phyloP scores from a whole-genome alignment of 2,888 invertebrate genomes.

The Agrotis exclamationis region DNA sequence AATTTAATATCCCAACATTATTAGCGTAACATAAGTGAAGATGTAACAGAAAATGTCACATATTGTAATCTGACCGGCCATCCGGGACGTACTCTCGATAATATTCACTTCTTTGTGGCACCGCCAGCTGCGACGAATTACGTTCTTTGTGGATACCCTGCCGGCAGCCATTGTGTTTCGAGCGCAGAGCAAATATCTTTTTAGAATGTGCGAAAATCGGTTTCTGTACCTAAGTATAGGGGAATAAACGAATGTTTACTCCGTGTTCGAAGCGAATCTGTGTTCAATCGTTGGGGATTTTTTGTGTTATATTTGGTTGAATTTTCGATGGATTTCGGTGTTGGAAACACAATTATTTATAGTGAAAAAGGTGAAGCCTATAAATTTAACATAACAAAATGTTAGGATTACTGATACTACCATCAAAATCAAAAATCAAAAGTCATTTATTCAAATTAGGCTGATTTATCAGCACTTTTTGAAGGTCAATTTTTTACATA shows the following conservation, averaged over 20 bases:
- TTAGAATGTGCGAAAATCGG: constrained; percentile 70
- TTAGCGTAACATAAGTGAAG: constrained; percentile 51
- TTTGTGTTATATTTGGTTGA: constrained; percentile 24
- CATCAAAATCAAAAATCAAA: neutral
- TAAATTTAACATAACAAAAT: no score
- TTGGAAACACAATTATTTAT: neutral
- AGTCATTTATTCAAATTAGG: no score
- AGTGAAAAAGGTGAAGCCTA: neutral
- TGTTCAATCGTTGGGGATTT: constrained; percentile 19
- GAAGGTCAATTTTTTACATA: no score
- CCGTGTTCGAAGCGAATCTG: constrained; percentile 50
- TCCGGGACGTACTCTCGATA: constrained; percentile 67
- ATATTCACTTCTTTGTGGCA: constrained; percentile 79
- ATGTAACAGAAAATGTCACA: constrained; percentile 64
- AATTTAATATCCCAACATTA: constrained; percentile 49
- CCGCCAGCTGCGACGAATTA: constrained; percentile 82
- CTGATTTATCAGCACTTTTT: no score
- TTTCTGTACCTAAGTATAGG: constrained; percentile 60
- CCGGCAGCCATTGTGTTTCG: constrained; percentile 74
- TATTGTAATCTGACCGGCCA: constrained; percentile 68
- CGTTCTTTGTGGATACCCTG: constrained; percentile 77
- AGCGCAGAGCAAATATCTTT: constrained; percentile 72
- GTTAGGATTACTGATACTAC: neutral
- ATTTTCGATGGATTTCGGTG: neutral
- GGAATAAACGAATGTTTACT: constrained; percentile 62